These are phyloP conservation scores for Myiotriccus ornatus DNA, from an alignment of 2,797 vertebrate species.

Conservation along the genomic window DNA sequence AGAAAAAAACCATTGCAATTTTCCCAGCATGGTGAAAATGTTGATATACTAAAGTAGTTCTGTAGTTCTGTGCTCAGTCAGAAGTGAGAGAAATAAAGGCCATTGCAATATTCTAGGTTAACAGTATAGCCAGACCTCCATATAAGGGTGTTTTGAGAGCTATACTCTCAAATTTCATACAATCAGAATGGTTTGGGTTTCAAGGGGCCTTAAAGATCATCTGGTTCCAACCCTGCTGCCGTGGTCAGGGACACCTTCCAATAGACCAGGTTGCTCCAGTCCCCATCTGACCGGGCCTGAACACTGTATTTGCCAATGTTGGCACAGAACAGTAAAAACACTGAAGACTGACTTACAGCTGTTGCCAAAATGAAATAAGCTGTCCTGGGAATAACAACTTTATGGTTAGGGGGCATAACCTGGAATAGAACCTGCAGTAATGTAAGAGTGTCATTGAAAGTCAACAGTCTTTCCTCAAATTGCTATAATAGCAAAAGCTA, in stretches of 20 bases:
- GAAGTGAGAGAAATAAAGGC: neutral
- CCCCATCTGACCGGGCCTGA: neutral
- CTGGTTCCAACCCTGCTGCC: neutral
- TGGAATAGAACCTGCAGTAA: neutral
- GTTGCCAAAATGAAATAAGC: neutral
- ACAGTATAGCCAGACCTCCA: neutral
- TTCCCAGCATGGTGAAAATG: neutral
- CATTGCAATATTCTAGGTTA: accelerated
- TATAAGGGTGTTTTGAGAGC: neutral
- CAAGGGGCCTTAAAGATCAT: neutral
- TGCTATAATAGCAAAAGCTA: neutral
- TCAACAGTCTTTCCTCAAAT: neutral
- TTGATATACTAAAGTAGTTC: neutral
- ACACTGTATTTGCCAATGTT: neutral
- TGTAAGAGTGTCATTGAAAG: neutral
- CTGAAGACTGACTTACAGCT: neutral
- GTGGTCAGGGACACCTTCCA: neutral
- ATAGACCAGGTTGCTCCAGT: neutral
- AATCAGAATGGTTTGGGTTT: neutral
- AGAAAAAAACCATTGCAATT: neutral
- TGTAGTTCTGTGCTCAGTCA: neutral
- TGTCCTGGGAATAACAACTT: neutral
- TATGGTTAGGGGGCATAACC: neutral
- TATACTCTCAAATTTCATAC: neutral
- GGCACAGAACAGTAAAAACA: neutral